phyloP scores from a whole-genome alignment of 1,140 invertebrate genomes.

The Drosophila albomicans region DNA sequence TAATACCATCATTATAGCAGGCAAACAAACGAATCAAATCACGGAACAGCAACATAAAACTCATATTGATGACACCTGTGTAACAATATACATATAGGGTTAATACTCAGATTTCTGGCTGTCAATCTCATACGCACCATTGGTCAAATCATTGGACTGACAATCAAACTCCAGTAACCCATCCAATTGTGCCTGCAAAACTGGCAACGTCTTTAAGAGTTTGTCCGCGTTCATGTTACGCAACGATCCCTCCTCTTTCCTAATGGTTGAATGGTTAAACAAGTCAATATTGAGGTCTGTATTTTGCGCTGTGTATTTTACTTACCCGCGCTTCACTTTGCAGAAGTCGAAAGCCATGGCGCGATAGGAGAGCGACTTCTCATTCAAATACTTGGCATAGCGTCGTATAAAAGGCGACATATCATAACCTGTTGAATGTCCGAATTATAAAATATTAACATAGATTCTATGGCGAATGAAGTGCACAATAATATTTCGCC shows the following conservation, averaged over 20 bases:
- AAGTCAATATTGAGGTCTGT: slow-evolving; percentile 3
- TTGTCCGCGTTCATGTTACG: slow-evolving; percentile 99
- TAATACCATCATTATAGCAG: slow-evolving; percentile 99
- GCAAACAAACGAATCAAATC: slow-evolving; percentile 99
- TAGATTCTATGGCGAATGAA: background rate
- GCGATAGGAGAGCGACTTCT: slow-evolving; percentile 99
- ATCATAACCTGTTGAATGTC: slow-evolving; percentile 93
- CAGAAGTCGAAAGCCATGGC: slow-evolving; percentile 99
- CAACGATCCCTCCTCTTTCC: slow-evolving; percentile 97
- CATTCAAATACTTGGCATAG: slow-evolving; percentile 99
- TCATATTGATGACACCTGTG: slow-evolving; percentile 96
- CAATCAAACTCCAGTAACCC: slow-evolving; percentile 98
- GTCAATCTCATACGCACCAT: slow-evolving; percentile 87
- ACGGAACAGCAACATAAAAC: slow-evolving; percentile 99
- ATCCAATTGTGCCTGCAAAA: slow-evolving; percentile 97
- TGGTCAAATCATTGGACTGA: slow-evolving; percentile 97
- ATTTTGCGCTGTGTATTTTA: slow-evolving; percentile 75
- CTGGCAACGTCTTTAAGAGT: slow-evolving; percentile 97
- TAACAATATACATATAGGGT: background rate
- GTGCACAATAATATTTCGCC: slow-evolving; percentile 4
- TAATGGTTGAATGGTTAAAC: slow-evolving; percentile 30
- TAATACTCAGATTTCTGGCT: background rate
- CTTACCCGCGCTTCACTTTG: slow-evolving; percentile 98
- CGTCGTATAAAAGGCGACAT: slow-evolving; percentile 99
- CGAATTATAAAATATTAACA: slow-evolving; percentile 13